These are phyloP conservation scores for Automeris io DNA, from an alignment of 2,888 invertebrate genomes.

Conservation along the genomic window DNA sequence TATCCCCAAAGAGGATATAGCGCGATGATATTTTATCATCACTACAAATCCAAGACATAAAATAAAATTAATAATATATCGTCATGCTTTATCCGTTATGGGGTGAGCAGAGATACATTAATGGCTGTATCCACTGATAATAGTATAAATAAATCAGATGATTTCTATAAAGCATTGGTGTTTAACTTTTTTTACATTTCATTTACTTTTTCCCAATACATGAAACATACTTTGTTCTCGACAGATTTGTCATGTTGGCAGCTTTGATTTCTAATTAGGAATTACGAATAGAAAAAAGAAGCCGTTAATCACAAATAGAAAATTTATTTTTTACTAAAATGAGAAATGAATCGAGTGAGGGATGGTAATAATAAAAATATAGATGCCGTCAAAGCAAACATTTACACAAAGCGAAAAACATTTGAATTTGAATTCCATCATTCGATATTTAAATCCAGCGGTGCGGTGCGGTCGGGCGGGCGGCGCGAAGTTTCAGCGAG, in stretches of 20 bases:
- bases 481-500: conserved; percentile 43
- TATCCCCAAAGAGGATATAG: no score
- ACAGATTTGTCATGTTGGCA: not conserved
- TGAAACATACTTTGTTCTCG: not conserved
- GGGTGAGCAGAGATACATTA: no score
- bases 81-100: no score
- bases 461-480: conserved; percentile 54
- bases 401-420: conserved; percentile 57
- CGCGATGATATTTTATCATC: no score
- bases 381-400: conserved; percentile 48
- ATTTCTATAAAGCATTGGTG: no score
- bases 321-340: conserved; percentile 5
- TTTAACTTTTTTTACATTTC: no score
- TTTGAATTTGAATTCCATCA: conserved; percentile 74
- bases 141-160: no score
- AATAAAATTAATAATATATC: no score
- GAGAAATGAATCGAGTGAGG: conserved; percentile 1
- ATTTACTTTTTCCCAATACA: not conserved
- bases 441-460: conserved; percentile 72
- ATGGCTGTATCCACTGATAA: no score
- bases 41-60: no score
- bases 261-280: not conserved
- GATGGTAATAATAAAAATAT: conserved; percentile 28
- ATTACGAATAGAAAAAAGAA: not conserved
- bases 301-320: not conserved